Conservation (phyloP, 2,113 vertebrate species). For the Neotragus moschatus region DNA sequence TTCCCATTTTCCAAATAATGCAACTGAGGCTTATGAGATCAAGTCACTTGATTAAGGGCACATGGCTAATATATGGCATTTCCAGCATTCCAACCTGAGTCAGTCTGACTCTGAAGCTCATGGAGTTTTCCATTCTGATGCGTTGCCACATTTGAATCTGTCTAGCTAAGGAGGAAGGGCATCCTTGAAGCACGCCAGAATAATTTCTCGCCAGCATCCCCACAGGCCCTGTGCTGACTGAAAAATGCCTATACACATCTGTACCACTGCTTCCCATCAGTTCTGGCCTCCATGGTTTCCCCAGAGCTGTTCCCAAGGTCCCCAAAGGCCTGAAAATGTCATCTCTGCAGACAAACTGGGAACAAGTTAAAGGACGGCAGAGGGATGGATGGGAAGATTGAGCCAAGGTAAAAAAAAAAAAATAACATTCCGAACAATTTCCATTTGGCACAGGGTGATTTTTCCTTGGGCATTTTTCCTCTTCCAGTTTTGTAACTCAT, state of each 20-base stretch:
- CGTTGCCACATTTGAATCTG: not conserved
- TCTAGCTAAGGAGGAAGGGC: not conserved
- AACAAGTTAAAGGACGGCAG: not conserved
- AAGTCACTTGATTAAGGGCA: not conserved
- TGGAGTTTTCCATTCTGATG: conserved; percentile 40
- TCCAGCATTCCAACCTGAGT: not conserved
- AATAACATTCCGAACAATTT: conserved; percentile 51
- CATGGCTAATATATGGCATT: not conserved
- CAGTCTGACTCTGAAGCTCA: not conserved
- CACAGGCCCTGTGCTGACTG: not conserved
- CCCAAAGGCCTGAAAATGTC: not conserved
- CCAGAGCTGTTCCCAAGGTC: not conserved
- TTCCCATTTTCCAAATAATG: not conserved
- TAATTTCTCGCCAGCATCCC: not conserved
- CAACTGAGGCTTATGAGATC: not conserved
- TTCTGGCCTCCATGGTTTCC: not conserved
- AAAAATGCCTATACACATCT: not conserved
- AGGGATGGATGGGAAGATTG: not conserved
- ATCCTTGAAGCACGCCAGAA: not conserved
- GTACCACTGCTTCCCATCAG: conserved; percentile 26
- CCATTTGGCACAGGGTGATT: conserved; percentile 40
- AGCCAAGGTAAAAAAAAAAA: conserved; percentile 56
- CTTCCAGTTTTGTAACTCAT: conserved; percentile 57
- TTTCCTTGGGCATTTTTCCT: conserved; percentile 55
- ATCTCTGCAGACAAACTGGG: conserved; percentile 6